phyloP scores from a whole-genome alignment of 2,888 invertebrate species.

The Biston betularia region DNA sequence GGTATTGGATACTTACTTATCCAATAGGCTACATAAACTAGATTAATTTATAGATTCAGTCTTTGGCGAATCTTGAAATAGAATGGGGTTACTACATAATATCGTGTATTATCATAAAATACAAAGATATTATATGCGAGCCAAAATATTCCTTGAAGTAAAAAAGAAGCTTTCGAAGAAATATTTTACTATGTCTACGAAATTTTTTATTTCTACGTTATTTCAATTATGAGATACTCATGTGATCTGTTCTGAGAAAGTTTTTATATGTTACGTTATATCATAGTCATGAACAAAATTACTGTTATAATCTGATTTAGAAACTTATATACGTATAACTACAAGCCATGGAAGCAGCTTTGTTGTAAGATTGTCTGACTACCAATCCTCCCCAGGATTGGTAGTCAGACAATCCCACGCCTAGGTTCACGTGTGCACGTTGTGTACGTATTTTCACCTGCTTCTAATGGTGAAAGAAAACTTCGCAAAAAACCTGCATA shows the following conservation, averaged over 20 bases:
- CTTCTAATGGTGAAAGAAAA: too few species aligned
- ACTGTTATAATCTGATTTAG: not conserved
- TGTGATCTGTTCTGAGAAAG: not conserved
- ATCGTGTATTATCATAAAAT: too few species aligned
- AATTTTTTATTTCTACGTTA: not conserved
- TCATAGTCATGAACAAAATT: not conserved
- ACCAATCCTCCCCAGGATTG: too few species aligned
- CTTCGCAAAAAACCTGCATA: too few species aligned
- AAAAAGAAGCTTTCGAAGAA: too few species aligned
- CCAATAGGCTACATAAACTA: slow-evolving; percentile 23
- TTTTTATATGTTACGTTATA: not conserved
- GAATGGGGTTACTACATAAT: not conserved
- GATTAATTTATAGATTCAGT: slow-evolving; percentile 19
- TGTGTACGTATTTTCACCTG: too few species aligned
- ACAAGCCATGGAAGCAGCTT: not conserved
- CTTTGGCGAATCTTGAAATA: slow-evolving; percentile 9
- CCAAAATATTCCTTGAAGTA: too few species aligned
- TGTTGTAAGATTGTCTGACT: too few species aligned
- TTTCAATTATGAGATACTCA: not conserved
- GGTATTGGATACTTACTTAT: slow-evolving; percentile 36
- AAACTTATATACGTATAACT: not conserved
- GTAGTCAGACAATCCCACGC: too few species aligned
- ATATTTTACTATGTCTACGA: too few species aligned
- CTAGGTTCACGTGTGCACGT: too few species aligned
- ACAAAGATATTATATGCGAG: too few species aligned